These are phyloP conservation scores for Pseudocheirus occidentalis DNA, from an alignment of 2,797 vertebrate species.

Conservation along the genomic window DNA sequence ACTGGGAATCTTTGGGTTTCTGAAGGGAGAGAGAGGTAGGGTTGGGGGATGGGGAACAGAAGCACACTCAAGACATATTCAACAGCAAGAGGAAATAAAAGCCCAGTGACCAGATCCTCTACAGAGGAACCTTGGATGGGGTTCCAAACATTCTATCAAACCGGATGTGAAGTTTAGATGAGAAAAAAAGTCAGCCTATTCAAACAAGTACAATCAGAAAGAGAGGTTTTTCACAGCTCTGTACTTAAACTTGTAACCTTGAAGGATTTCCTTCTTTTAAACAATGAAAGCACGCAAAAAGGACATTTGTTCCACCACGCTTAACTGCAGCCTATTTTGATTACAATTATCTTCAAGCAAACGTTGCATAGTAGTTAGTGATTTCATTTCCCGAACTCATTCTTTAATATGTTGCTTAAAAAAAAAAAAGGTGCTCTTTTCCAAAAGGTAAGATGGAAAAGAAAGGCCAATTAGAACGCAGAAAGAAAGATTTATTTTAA, in stretches of 20 bases:
- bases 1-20: background rate
- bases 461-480: conserved; percentile 52
- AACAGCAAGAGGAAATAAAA: background rate
- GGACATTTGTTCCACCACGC: background rate
- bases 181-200: background rate
- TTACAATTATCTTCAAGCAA: conserved; percentile 48
- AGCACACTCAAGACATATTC: background rate
- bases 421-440: conserved; percentile 11
- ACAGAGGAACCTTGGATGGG: background rate
- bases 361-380: conserved; percentile 39
- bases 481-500: conserved; percentile 57
- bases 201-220: background rate
- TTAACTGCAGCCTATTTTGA: conserved; percentile 17
- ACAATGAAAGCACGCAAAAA: background rate
- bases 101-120: background rate
- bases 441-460: conserved; percentile 50
- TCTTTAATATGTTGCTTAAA: conserved; percentile 64
- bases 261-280: conserved; percentile 49
- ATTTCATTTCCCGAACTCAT: conserved; percentile 58
- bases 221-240: conserved; percentile 15
- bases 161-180: background rate
- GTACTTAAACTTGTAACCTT: conserved; percentile 16
- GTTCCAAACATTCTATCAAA: background rate
- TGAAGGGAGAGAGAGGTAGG: background rate
- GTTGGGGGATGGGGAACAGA: background rate